A percentile compares a stretch with the other conserved stretches of the same genome.
phyloP scores from a whole-genome alignment of 92 coral and sea anemone species.

The Porites evermanni region DNA sequence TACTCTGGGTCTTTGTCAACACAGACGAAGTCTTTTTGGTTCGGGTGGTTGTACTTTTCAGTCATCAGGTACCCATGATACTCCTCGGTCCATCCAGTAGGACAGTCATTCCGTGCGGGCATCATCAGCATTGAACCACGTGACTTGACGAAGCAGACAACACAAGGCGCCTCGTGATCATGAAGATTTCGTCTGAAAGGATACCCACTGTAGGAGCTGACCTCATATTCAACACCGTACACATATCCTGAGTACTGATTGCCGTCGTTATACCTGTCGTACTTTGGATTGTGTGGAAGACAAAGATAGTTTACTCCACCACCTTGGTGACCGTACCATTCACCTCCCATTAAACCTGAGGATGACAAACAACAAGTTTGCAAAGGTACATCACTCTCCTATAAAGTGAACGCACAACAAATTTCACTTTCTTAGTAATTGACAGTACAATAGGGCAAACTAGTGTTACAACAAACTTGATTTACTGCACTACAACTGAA shows the following conservation, averaged over 20 bases:
- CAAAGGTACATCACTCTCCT: no score
- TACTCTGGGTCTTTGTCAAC: constrained; percentile 69
- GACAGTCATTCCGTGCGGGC: constrained; percentile 76
- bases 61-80: constrained; percentile 82
- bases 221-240: constrained; percentile 70
- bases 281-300: constrained; percentile 66
- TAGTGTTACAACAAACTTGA: no score
- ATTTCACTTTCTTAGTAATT: no score
- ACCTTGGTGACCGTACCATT: constrained; percentile 19
- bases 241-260: constrained; percentile 37
- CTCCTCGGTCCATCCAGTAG: constrained; percentile 77
- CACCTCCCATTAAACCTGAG: constrained; percentile 4
- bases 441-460: no score
- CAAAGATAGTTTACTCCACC: constrained; percentile 71
- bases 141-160: constrained; percentile 67
- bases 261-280: constrained; percentile 49
- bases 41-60: constrained; percentile 47
- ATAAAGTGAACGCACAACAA: no score
- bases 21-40: constrained; percentile 52
- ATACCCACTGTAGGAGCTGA: background rate
- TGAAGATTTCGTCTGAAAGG: no score
- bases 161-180: no score
- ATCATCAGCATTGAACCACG: constrained; percentile 71
- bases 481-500: no score
- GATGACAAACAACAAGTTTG: no score